phyloP scores from a whole-genome alignment of 2,113 vertebrate genomes.

The Dolichotis patagonum region DNA sequence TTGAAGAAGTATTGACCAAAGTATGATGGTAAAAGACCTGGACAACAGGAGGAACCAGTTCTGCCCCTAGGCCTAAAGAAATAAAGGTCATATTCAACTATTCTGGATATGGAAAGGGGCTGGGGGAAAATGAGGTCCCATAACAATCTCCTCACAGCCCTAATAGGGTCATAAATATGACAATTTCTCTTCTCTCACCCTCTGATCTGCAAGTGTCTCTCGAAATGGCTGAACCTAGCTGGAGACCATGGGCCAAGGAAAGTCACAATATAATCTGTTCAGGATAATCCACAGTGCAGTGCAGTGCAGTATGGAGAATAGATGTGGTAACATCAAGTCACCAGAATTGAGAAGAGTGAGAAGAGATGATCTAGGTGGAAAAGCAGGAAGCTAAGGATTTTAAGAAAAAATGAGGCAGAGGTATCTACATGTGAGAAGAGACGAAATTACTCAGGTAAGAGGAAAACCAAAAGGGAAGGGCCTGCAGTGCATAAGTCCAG shows the following conservation, averaged over 20 bases:
- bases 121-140: background rate
- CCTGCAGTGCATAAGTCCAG: background rate
- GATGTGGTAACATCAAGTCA: background rate
- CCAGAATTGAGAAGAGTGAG: background rate
- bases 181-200: background rate
- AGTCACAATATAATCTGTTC: background rate
- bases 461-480: too few species aligned
- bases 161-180: background rate
- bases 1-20: background rate
- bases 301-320: fast-evolving
- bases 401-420: background rate
- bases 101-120: background rate
- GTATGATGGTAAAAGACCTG: background rate
- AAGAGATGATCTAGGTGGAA: background rate
- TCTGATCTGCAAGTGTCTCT: background rate
- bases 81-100: background rate
- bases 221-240: background rate
- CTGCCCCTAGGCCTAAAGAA: background rate
- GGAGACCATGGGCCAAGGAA: background rate
- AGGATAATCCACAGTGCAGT: background rate
- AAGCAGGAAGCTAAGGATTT: background rate
- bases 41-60: background rate
- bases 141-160: background rate
- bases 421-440: background rate
- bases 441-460: background rate